These are phyloP conservation scores for Ctenoplectra terminalis DNA, from an alignment of 1,140 invertebrate species.

Conservation along the genomic window DNA sequence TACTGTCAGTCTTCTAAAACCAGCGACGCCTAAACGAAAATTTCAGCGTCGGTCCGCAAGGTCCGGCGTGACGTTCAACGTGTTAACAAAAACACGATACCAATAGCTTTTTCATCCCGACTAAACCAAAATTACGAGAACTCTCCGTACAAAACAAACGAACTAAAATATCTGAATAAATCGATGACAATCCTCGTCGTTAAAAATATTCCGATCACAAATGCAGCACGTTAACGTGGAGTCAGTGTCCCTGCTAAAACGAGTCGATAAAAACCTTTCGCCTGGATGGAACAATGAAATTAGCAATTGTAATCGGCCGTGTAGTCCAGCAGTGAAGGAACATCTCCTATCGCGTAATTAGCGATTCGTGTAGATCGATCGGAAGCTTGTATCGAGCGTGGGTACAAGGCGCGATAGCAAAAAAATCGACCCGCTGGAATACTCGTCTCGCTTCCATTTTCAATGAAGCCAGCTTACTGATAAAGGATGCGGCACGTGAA, in stretches of 20 bases:
- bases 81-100: too few species aligned
- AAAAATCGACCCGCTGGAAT: not conserved
- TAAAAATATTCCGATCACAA: too few species aligned
- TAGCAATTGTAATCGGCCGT: not conserved
- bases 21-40: too few species aligned
- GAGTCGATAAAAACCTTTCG: not conserved
- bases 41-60: too few species aligned
- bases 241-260: not conserved
- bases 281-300: slow-evolving; percentile 6
- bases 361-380: slow-evolving; percentile 4
- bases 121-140: too few species aligned
- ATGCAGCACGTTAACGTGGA: not conserved
- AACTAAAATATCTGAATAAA: too few species aligned
- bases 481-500: slow-evolving; percentile 18
- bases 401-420: slow-evolving; percentile 4
- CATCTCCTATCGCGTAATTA: slow-evolving; percentile 3
- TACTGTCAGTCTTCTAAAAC: too few species aligned
- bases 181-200: too few species aligned
- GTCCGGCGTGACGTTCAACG: too few species aligned
- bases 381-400: slow-evolving; percentile 16
- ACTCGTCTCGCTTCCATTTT: slow-evolving; percentile 10
- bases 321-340: not conserved
- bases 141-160: too few species aligned
- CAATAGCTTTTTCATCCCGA: too few species aligned
- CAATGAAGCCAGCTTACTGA: slow-evolving; percentile 11